phyloP scores from a whole-genome alignment of 2,888 invertebrate genomes.

The Drosophila mayaguana region DNA sequence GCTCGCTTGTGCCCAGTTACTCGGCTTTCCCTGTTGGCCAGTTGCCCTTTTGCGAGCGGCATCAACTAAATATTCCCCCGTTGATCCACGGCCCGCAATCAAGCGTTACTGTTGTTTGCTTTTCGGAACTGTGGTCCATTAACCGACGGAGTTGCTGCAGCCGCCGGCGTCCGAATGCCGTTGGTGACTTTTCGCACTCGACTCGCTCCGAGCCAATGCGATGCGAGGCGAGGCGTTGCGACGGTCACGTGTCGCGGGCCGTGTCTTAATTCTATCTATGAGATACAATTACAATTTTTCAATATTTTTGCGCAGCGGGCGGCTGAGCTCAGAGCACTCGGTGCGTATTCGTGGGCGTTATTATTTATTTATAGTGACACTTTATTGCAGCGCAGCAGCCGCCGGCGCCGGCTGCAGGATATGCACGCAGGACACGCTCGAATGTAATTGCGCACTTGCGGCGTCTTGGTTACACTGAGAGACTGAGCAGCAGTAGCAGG shows the following conservation, averaged over 20 bases:
- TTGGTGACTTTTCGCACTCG: slow-evolving; percentile 75
- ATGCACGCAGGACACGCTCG: slow-evolving; percentile 70
- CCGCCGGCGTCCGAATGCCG: slow-evolving; percentile 42
- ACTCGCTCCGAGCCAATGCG: slow-evolving; percentile 12
- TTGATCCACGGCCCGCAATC: slow-evolving; percentile 68
- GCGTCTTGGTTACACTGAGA: slow-evolving; percentile 58
- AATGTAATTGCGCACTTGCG: slow-evolving; percentile 80
- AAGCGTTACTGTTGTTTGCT: slow-evolving; percentile 79
- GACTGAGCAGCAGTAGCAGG: not conserved
- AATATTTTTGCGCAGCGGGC: slow-evolving; percentile 78
- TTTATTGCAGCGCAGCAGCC: slow-evolving; percentile 69
- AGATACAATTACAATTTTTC: slow-evolving; percentile 80
- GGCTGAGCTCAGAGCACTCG: slow-evolving; percentile 14
- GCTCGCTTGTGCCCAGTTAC: slow-evolving; percentile 43
- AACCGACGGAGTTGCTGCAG: slow-evolving; percentile 59
- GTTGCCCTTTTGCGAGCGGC: slow-evolving; percentile 63
- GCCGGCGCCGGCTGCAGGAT: slow-evolving; percentile 69
- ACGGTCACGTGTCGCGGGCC: slow-evolving; percentile 67
- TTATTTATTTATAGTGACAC: slow-evolving; percentile 81
- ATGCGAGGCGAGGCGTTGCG: slow-evolving; percentile 31
- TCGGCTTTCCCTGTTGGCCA: slow-evolving; percentile 26
- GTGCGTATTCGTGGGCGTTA: slow-evolving; percentile 71
- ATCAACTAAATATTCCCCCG: slow-evolving; percentile 52
- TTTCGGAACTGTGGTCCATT: slow-evolving; percentile 79
- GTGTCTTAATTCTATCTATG: slow-evolving; percentile 76